Evolutionary conservation across 2,797 vertebrate genomes (phyloP).

Genomic region (Spheniscus humboldti): DNA sequence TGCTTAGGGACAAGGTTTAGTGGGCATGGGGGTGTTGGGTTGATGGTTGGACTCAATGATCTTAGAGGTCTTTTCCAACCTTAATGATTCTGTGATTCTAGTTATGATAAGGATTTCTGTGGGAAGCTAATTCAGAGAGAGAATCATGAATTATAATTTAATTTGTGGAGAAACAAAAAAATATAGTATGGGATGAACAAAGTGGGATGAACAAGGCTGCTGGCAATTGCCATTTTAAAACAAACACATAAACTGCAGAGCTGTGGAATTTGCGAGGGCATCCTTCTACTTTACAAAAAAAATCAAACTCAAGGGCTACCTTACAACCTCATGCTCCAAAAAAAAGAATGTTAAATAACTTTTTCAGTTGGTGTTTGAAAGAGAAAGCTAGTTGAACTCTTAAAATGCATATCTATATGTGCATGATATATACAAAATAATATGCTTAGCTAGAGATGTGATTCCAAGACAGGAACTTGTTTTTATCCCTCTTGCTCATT

Average conservation of each 20-base stretch:
- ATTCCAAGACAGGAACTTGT: not conserved
- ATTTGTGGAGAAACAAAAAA: conserved; percentile 46
- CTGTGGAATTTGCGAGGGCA: not conserved
- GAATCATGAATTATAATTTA: conserved; percentile 59
- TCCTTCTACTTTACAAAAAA: not conserved
- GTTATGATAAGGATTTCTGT: conserved; percentile 47
- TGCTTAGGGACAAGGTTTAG: no score
- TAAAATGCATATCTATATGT: not conserved
- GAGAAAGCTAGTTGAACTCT: not conserved
- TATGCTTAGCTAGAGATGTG: not conserved
- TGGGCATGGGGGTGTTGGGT: no score
- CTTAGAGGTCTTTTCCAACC: no score
- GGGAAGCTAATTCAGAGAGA: conserved; percentile 47
- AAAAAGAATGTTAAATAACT: not conserved
- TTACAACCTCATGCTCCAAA: not conserved
- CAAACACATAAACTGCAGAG: not conserved
- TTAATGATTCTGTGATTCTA: not conserved
- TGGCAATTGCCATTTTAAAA: not conserved
- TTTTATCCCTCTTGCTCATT: not conserved
- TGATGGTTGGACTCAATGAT: no score
- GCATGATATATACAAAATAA: not conserved
- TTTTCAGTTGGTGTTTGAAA: not conserved
- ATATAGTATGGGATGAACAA: not conserved
- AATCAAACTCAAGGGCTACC: not conserved
- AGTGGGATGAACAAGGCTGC: not conserved